Base-by-base conservation (phyloP, 2,888 invertebrate genomes). In the Caradrina kadenii region DNA sequence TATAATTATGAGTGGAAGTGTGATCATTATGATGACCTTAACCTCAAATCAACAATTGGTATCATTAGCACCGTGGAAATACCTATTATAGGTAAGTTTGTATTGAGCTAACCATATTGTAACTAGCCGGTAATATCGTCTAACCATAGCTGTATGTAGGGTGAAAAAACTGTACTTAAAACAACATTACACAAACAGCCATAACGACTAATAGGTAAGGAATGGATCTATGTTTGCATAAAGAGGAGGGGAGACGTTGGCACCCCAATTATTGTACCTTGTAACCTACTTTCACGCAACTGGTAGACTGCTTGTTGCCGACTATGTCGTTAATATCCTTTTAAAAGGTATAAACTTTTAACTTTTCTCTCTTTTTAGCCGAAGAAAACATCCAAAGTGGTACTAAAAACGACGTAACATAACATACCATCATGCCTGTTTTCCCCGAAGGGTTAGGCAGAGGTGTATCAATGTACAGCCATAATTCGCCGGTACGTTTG, bases 271-370 rank as follows among this genome's bases (percentile, higher is more conserved):
- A 89, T 81, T 74, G 64, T 66, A 63, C 69, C 79, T 80, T 81
- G 84, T 86, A 86, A 82, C 85, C 87, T 85, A 85, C 83, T 87
- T 88, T 73, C 76, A 78, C 64, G 71, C 81, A 80, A 84, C 82
- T 73, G 63, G 69, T 79, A 82, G 72, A 74, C 79, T 78, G 74
- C 81, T 82, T 85, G 82, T 87, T 85, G 82, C 63, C 63, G 31
- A 60, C 67, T 64, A 64, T 78, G 74, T 79, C 63, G 76, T 76
- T 80, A 79, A 70, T 76, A 74, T 77, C 39, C 74, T 73, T 82
- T 79, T 73, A 69, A 79, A 81, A 80, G 69, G 60, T 60, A 56
- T 68, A 77, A 73, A 26, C 26, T 26, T 26, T 26, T 3, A 3
- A 26, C 26, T 26, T 26, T 26, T 26, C 26, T 3, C 2, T 26